These are phyloP conservation scores for Tretioscincus oriximinensis DNA, from an alignment of 2,113 vertebrate species.

Conservation along the genomic window DNA sequence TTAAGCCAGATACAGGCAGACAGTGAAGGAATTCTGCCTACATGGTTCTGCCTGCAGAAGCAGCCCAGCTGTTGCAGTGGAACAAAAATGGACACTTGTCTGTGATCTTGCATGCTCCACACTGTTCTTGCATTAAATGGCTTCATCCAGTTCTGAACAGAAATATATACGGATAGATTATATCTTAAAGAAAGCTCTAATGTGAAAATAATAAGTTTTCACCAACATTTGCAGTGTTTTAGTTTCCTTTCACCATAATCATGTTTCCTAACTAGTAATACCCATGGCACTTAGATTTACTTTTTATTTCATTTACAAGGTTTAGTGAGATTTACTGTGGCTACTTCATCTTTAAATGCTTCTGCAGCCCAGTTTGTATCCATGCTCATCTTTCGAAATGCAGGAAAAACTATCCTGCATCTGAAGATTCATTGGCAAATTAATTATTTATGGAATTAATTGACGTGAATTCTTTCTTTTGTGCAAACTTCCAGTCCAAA, in stretches of 20 bases:
- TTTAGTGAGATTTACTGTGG: constrained; percentile 16
- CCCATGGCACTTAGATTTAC: not conserved
- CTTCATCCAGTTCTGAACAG: too few relatives aligned
- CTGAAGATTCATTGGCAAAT: constrained; percentile 36
- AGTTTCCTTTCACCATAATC: not conserved
- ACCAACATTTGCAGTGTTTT: constrained; percentile 4
- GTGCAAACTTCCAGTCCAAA: constrained; percentile 28
- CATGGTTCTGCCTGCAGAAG: too few relatives aligned
- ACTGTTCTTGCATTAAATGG: too few relatives aligned
- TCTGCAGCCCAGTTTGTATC: constrained; percentile 13
- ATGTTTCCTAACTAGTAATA: not conserved
- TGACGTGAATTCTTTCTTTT: constrained; percentile 31
- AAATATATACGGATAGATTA: too few relatives aligned
- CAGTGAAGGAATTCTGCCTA: too few relatives aligned
- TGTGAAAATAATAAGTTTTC: not conserved
- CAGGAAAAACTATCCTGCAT: constrained; percentile 22
- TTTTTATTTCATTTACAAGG: constrained; percentile 4
- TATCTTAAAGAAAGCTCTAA: not conserved
- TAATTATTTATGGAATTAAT: constrained; percentile 51
- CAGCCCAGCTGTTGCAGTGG: too few relatives aligned
- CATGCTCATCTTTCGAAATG: not conserved
- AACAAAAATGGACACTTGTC: too few relatives aligned
- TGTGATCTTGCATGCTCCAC: too few relatives aligned
- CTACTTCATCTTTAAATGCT: too few relatives aligned
- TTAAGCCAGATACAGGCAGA: too few relatives aligned